These are phyloP conservation scores for Trissolcus brochymenae DNA, from an alignment of 2,888 invertebrate species.

Conservation along the genomic window DNA sequence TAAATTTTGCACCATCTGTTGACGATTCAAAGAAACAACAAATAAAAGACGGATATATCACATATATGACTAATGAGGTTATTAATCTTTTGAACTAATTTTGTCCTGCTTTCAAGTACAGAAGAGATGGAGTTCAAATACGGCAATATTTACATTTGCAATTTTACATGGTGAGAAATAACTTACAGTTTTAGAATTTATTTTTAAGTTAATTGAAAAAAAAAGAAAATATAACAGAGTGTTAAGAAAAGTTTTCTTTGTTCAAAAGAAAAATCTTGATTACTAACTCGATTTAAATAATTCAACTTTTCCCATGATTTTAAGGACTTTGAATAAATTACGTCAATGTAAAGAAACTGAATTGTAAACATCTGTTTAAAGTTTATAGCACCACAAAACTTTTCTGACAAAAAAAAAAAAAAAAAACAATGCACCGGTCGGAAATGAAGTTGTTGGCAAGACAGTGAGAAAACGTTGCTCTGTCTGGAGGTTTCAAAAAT, in stretches of 20 bases:
- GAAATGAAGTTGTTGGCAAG: conserved; percentile 32
- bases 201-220: too few species aligned
- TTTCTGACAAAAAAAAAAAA: conserved; percentile 12
- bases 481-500: conserved; percentile 12
- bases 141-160: conserved; percentile 8
- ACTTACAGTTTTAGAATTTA: too few species aligned
- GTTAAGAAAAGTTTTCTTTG: too few species aligned
- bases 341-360: conserved; percentile 24
- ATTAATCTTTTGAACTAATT: conserved; percentile 43
- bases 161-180: too few species aligned
- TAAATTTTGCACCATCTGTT: conserved; percentile 23
- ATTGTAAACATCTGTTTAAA: conserved; percentile 32
- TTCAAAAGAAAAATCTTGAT: too few species aligned
- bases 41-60: neutral
- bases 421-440: conserved; percentile 12
- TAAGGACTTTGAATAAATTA: conserved; percentile 33
- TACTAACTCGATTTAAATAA: too few species aligned
- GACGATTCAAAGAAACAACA: conserved; percentile 19
- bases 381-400: conserved; percentile 34
- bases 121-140: conserved; percentile 18
- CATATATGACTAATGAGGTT: conserved; percentile 39
- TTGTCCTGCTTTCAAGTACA: conserved; percentile 33
- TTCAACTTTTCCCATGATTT: neutral
- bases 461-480: conserved; percentile 7
- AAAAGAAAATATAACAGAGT: too few species aligned